phyloP scores from a whole-genome alignment of 2,797 vertebrate species.

The Anguilla pacifica region DNA sequence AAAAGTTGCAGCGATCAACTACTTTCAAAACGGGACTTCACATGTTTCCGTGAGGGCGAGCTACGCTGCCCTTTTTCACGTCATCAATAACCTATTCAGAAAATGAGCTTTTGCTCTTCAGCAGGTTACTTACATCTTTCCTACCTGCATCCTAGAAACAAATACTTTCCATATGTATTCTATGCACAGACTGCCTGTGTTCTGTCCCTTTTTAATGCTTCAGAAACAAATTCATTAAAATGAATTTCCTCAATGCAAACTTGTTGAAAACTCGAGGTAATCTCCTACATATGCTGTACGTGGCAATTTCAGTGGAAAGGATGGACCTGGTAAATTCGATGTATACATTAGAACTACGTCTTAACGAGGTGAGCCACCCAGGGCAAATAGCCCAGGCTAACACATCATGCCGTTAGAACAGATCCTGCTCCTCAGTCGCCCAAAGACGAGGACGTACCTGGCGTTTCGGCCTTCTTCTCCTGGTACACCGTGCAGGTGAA shows the following conservation, averaged over 20 bases:
- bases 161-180: background rate
- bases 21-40: background rate
- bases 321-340: too few relatives aligned
- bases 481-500: constrained; percentile 88
- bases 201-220: background rate
- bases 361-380: too few relatives aligned
- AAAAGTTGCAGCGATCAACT: background rate
- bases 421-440: too few relatives aligned
- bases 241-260: background rate
- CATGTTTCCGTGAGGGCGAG: background rate
- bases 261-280: background rate
- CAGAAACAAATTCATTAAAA: background rate
- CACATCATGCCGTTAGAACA: too few relatives aligned
- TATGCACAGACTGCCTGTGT: background rate
- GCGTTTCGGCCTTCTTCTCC: constrained; percentile 82
- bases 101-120: too few relatives aligned
- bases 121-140: too few relatives aligned
- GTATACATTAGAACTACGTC: too few relatives aligned
- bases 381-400: too few relatives aligned
- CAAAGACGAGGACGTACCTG: constrained; percentile 70
- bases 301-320: too few relatives aligned
- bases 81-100: background rate
- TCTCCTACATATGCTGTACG: background rate
- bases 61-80: background rate
- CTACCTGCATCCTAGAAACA: background rate